phyloP scores from a whole-genome alignment of 2,113 vertebrate species.

The Pelmatolapia mariae region DNA sequence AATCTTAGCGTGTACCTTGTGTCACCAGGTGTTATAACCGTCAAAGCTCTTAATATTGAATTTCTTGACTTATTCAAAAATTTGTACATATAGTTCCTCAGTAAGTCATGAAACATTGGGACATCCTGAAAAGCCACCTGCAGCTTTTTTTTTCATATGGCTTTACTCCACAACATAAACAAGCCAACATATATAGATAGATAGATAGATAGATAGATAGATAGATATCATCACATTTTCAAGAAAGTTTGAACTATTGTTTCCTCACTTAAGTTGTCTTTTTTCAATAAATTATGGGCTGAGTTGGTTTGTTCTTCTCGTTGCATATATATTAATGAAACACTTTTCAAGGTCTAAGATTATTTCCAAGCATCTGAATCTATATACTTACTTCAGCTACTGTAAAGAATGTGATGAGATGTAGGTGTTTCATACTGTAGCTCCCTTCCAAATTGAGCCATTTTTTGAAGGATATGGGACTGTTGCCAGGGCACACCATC shows the following conservation, averaged over 20 bases:
- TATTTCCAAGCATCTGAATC: neutral
- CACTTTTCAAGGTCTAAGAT: neutral
- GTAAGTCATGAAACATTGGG: too few relatives aligned
- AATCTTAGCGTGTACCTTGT: neutral
- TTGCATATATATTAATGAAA: neutral
- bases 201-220: too few relatives aligned
- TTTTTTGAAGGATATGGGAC: neutral
- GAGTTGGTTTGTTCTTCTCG: neutral
- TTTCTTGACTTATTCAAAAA: too few relatives aligned
- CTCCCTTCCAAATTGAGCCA: neutral
- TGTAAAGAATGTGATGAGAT: neutral
- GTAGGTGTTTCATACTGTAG: neutral
- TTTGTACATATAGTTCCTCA: too few relatives aligned
- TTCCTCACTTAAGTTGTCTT: neutral
- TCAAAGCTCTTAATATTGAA: too few relatives aligned
- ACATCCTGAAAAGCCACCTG: too few relatives aligned
- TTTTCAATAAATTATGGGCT: neutral
- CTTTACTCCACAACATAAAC: too few relatives aligned
- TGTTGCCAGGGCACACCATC: neutral
- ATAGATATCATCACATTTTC: neutral
- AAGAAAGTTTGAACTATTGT: neutral
- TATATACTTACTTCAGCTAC: neutral
- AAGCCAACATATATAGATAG: too few relatives aligned
- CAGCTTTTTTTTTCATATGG: too few relatives aligned
- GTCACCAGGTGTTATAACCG: too few relatives aligned